Evolutionary conservation across 1,140 invertebrate species (phyloP).

Genomic region (Orius insidiosus): DNA sequence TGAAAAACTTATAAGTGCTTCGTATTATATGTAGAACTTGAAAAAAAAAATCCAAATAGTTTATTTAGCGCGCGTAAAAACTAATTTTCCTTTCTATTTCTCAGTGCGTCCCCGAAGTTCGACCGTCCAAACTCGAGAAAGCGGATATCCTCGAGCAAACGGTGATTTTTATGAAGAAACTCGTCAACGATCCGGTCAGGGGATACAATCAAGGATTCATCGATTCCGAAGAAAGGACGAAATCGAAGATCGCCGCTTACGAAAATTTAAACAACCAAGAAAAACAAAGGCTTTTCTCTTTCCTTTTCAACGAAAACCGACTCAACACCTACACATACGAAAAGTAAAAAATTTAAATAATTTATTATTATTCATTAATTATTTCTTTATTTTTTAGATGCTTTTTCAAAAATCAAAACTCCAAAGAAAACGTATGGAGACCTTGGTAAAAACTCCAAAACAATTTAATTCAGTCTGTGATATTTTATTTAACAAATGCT

Average conservation of each 20-base stretch:
- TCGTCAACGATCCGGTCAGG: background rate
- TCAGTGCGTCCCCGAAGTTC: constrained; percentile 2
- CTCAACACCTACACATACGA: background rate
- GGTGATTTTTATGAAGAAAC: constrained; percentile 26
- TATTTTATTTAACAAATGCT: no score
- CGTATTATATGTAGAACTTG: no score
- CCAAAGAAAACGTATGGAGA: no score
- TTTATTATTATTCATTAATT: background rate
- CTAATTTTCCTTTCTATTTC: background rate
- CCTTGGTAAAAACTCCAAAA: no score
- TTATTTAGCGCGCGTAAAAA: no score
- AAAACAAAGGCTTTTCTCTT: background rate
- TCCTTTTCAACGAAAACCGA: constrained; percentile 2
- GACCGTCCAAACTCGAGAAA: constrained; percentile 43
- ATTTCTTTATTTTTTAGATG: background rate
- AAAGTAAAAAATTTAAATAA: background rate
- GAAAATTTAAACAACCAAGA: background rate
- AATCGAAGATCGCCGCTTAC: background rate
- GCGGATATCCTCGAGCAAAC: constrained; percentile 50
- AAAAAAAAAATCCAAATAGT: no score
- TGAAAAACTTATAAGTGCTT: no score
- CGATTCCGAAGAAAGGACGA: background rate
- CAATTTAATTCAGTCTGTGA: no score
- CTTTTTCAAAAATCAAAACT: background rate
- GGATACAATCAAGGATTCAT: background rate